These are phyloP conservation scores for Sebastes diaconus DNA, from an alignment of 2,797 vertebrate genomes.

Conservation along the genomic window DNA sequence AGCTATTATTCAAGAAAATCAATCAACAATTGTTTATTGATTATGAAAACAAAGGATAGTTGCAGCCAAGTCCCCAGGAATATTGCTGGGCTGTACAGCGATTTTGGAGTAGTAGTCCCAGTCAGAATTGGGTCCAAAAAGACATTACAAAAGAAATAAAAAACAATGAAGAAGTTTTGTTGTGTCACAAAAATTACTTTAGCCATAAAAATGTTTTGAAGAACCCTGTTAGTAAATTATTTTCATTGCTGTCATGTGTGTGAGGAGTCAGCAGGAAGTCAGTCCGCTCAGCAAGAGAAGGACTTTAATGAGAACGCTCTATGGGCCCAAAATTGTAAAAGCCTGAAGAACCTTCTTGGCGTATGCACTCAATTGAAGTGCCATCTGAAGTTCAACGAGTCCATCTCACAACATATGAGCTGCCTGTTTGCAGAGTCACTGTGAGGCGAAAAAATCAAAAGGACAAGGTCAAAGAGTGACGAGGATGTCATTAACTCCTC, in stretches of 20 bases:
- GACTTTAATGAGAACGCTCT: background rate
- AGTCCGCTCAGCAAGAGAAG: background rate
- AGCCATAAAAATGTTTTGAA: background rate
- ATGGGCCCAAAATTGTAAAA: background rate
- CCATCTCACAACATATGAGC: background rate
- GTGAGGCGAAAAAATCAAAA: background rate
- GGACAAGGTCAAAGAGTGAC: constrained; percentile 23
- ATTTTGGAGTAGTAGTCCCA: background rate
- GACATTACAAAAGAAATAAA: background rate
- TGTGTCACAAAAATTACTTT: too few relatives aligned
- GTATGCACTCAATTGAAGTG: background rate
- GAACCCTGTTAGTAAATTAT: background rate
- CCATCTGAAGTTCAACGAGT: background rate
- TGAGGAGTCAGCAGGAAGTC: background rate
- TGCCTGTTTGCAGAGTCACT: background rate
- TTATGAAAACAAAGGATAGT: background rate
- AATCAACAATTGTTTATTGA: background rate
- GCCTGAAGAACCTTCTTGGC: background rate
- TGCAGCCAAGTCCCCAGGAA: background rate
- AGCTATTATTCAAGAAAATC: background rate
- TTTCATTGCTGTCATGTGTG: background rate
- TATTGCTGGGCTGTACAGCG: background rate
- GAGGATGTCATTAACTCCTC: constrained; percentile 19
- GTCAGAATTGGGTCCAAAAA: background rate
- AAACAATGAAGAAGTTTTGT: background rate